Evolutionary conservation across 1,140 invertebrate genomes (phyloP), one percentile per base, ranked within the genome.

Genomic region (Eueides isabella): DNA sequence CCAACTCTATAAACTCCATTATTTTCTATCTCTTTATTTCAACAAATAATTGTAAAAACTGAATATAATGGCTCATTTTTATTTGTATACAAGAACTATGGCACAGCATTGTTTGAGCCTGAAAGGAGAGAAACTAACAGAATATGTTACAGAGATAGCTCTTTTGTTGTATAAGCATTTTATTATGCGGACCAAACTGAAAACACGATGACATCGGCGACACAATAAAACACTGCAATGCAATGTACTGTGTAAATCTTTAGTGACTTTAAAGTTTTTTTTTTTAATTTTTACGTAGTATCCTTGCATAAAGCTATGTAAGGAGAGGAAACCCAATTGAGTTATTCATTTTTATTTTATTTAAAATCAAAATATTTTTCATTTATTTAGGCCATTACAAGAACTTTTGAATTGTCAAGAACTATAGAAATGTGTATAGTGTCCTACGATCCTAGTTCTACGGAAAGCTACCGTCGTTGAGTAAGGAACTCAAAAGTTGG

Each of bases 141-240:
- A 26, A 55, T 55, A 55, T 23, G 48, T 55, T 26, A 55, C 48
- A 55, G 48, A 55, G 48, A 55, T 55, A 11, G 23, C 48, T 23
- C 23, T 31, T 55, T 48, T 33, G 29, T 55, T 48, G 30, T 30
- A 4, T 30, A 67, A 67, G 28, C 35, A 66, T 66, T 30, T 67
- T 67, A 30, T 55, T 33, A 67, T 31, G 41, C 41, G n/a, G 41
- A 48, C 66, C 48, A 67, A 67, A 31, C 66, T 55, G 66, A 16
- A 9, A 31, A 67, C 28, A 41, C 41, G 66, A 55, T 30, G 65
- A 55, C 66, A 35, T 67, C 41, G 29, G 6, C 30, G 4, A 30
- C 66, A 31, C 29, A 67, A 67, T 67, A 28, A 67, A 41, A 31
- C 41, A 19, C 41, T 9, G 41, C n/a, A 7, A 19, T 48, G 6